phyloP scores from a whole-genome alignment of 2,797 vertebrate genomes.

The Capromys pilorides region DNA sequence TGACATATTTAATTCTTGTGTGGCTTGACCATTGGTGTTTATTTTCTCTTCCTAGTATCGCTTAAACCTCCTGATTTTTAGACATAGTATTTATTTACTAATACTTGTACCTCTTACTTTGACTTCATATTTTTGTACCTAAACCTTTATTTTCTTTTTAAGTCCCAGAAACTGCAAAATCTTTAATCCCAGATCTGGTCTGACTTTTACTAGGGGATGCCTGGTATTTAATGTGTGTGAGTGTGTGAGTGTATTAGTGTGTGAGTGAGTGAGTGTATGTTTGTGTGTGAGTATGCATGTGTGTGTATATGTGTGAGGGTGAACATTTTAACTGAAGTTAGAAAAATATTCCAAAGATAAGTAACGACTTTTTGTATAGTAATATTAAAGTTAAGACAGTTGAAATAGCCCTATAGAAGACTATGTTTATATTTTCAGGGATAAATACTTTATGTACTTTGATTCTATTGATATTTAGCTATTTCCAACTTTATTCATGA shows the following conservation, averaged over 20 bases:
- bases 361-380: background rate
- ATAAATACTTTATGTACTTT: slow-evolving; percentile 2
- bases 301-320: background rate
- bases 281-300: background rate
- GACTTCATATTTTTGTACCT: slow-evolving; percentile 6
- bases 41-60: background rate
- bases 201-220: background rate
- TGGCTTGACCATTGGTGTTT: background rate
- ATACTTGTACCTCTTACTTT: background rate
- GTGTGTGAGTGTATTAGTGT: background rate
- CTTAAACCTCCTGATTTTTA: background rate
- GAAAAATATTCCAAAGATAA: slow-evolving; percentile 1
- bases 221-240: background rate
- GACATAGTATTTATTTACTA: background rate
- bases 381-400: background rate
- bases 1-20: background rate
- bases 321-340: background rate
- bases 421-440: background rate
- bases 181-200: background rate
- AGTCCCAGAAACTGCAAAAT: slow-evolving; percentile 6
- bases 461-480: slow-evolving; percentile 30
- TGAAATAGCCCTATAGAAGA: slow-evolving; percentile 48
- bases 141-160: slow-evolving; percentile 37
- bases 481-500: slow-evolving; percentile 41
- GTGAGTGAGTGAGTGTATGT: accelerated